These are phyloP conservation scores for Pardalotus punctatus DNA, from an alignment of 2,113 vertebrate species.

Conservation along the genomic window DNA sequence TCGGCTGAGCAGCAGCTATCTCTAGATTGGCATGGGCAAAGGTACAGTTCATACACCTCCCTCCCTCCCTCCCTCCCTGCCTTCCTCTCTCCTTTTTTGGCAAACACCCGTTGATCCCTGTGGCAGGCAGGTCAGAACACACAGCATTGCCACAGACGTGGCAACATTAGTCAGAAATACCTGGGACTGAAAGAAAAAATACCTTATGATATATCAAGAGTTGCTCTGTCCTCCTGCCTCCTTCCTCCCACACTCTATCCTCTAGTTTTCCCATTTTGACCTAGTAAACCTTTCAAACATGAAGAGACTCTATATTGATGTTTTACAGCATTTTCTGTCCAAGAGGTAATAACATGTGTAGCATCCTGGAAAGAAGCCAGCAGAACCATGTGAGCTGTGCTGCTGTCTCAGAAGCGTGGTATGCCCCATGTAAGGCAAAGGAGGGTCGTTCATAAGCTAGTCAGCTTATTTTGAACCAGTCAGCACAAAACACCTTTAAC, in stretches of 20 bases:
- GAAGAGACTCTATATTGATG: background rate
- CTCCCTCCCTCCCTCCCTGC: background rate
- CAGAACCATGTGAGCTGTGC: background rate
- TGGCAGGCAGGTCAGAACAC: background rate
- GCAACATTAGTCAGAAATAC: background rate
- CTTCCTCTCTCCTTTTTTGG: background rate
- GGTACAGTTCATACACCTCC: background rate
- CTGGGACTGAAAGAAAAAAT: background rate
- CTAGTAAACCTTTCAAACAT: background rate
- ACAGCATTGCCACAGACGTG: fast-evolving
- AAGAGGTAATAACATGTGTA: background rate
- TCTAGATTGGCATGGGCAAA: background rate
- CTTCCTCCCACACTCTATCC: background rate
- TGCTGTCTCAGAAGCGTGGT: background rate
- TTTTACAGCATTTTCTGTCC: background rate
- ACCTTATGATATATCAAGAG: background rate
- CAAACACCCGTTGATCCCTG: fast-evolving
- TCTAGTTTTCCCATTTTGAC: background rate
- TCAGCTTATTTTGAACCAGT: background rate
- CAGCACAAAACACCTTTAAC: background rate
- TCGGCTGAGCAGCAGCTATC: background rate
- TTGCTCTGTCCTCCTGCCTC: background rate
- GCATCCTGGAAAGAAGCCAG: background rate
- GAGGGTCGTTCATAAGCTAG: background rate
- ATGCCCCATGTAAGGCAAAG: background rate